These are phyloP conservation scores for Stichopus horrens DNA, from an alignment of 53 echinoderm and acorn worm genomes.

Conservation along the genomic window DNA sequence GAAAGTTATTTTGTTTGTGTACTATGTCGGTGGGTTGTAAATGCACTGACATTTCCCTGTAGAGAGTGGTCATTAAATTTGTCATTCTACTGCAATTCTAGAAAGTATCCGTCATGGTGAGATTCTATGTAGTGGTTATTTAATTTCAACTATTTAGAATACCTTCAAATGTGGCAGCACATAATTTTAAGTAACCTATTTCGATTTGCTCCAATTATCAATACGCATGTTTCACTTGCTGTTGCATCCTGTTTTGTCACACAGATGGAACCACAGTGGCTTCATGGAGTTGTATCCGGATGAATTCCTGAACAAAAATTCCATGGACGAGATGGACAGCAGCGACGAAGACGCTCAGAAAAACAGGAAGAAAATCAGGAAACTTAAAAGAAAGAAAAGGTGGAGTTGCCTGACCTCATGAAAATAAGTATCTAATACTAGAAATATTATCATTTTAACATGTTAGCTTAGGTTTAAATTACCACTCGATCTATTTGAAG, in stretches of 20 bases:
- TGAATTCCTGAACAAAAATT: constrained; percentile 58
- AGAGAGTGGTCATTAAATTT: no score
- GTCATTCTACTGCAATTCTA: no score
- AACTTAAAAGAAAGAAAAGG: constrained; percentile 37
- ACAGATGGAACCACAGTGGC: constrained; percentile 89
- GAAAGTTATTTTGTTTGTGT: no score
- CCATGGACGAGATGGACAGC: constrained; percentile 73
- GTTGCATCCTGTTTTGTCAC: neutral
- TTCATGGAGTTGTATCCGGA: constrained; percentile 94
- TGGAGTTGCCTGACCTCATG: neutral
- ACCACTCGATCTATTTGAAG: no score
- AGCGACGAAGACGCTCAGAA: constrained; percentile 42
- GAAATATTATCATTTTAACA: no score
- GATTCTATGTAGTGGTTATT: neutral
- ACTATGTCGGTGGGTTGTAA: no score
- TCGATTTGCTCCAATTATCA: neutral
- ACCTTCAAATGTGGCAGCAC: neutral
- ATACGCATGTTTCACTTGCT: no score
- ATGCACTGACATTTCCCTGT: no score
- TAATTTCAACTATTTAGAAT: neutral
- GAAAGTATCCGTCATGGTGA: neutral
- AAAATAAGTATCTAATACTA: no score
- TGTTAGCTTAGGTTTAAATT: no score
- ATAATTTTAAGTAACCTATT: neutral
- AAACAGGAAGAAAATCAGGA: constrained; percentile 25